Evolutionary conservation across 2,113 vertebrate species (phyloP).

Genomic region (Spermophilus dauricus): DNA sequence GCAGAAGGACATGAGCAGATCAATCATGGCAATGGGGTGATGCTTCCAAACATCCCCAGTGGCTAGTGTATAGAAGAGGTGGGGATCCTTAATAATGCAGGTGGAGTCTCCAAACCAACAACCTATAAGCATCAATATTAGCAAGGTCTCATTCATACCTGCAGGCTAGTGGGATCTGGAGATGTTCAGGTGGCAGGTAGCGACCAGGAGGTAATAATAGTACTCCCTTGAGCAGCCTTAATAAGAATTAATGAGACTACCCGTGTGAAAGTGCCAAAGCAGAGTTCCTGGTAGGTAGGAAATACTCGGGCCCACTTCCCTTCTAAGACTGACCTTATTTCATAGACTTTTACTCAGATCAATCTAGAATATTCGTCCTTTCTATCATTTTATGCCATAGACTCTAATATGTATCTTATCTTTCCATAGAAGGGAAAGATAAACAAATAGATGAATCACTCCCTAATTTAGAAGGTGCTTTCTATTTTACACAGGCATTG

Average conservation of each 20-base stretch:
- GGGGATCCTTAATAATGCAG: neutral
- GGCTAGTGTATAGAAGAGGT: neutral
- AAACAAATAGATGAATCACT: conserved; percentile 14
- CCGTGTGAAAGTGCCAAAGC: neutral
- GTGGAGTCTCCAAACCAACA: neutral
- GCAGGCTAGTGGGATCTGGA: neutral
- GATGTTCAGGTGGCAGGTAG: neutral
- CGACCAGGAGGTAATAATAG: neutral
- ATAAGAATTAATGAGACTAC: neutral
- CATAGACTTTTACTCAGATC: neutral
- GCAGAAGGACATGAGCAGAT: neutral
- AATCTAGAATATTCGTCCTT: neutral
- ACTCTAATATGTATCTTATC: neutral
- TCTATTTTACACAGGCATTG: neutral
- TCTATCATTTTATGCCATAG: neutral
- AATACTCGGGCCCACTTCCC: neutral
- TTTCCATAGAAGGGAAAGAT: neutral
- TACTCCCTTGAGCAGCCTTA: neutral
- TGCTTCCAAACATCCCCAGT: neutral
- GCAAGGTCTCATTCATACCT: neutral
- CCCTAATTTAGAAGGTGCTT: conserved; percentile 2
- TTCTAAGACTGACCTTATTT: neutral
- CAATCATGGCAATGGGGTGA: neutral
- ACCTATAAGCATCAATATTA: neutral
- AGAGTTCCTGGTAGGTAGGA: neutral